A percentile compares a stretch with the other conserved stretches of the same genome.
Conservation (phyloP, 2,888 invertebrate species). For the Candidula unifasciata region DNA sequence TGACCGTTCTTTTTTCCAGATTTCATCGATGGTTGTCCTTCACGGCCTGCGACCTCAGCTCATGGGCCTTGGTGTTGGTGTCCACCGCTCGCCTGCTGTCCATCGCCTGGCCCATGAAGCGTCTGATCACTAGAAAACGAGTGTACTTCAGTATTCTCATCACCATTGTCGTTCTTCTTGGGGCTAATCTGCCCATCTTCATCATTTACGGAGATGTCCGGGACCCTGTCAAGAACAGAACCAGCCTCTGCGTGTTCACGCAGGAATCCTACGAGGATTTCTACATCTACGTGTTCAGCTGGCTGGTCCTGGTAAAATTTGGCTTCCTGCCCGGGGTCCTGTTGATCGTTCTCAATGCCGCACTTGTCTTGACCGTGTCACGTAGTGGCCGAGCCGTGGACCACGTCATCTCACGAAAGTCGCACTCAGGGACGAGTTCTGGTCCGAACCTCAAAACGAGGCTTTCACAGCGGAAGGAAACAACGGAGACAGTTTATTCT, state of each 20-base stretch:
- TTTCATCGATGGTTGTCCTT: slow-evolving; percentile 49
- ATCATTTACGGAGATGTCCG: slow-evolving; percentile 38
- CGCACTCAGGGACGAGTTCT: background rate
- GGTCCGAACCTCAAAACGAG: background rate
- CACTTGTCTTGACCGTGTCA: slow-evolving; percentile 17
- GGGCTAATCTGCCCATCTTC: slow-evolving; percentile 40
- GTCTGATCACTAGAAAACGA: slow-evolving; percentile 17
- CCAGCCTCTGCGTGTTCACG: background rate
- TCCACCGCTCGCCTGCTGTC: slow-evolving; percentile 44
- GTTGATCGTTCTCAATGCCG: slow-evolving; percentile 38
- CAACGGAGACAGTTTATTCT: background rate
- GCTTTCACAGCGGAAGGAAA: background rate
- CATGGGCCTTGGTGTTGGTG: slow-evolving; percentile 42
- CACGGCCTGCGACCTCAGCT: slow-evolving; percentile 35
- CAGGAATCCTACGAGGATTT: slow-evolving; percentile 1
- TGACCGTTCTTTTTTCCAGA: background rate
- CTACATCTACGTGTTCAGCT: slow-evolving; percentile 35
- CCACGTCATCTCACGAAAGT: background rate
- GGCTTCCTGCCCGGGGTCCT: slow-evolving; percentile 36
- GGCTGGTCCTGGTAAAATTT: slow-evolving; percentile 47
- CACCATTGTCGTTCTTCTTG: slow-evolving; percentile 7
- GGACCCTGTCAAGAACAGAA: background rate
- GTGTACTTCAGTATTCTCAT: slow-evolving; percentile 23
- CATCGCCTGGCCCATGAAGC: slow-evolving; percentile 47
- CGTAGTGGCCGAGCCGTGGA: slow-evolving; percentile 21